These are phyloP conservation scores for Drosophila vallismaia DNA, from an alignment of 2,888 invertebrate genomes.

Conservation along the genomic window DNA sequence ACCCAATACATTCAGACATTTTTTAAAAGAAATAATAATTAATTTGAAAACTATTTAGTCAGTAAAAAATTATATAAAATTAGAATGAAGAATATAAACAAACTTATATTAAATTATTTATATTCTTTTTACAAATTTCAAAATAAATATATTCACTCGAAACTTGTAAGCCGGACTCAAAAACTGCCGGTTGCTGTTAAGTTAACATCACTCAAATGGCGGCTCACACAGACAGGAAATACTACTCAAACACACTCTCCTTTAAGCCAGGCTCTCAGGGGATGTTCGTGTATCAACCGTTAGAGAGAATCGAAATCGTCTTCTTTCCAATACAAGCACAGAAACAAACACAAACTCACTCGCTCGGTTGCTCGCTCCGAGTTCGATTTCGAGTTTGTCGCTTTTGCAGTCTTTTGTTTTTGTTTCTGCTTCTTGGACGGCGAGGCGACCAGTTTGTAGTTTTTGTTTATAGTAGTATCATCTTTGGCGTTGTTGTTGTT, in stretches of 20 bases:
- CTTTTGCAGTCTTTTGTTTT: conserved; percentile 57
- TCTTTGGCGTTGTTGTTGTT: conserved; percentile 49
- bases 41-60: too few species aligned
- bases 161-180: not conserved
- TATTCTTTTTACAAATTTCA: not conserved
- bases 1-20: too few species aligned
- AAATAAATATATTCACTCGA: not conserved
- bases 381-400: conserved; percentile 30
- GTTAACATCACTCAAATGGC: conserved; percentile 60
- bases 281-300: conserved; percentile 59
- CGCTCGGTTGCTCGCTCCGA: not conserved
- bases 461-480: conserved; percentile 69
- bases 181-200: conserved; percentile 24
- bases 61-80: too few species aligned
- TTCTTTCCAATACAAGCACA: conserved; percentile 30
- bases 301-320: conserved; percentile 59
- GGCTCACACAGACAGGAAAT: conserved; percentile 7
- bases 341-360: not conserved
- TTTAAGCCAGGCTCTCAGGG: conserved; percentile 3
- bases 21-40: not conserved
- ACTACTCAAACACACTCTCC: conserved; percentile 6
- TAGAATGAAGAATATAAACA: too few species aligned
- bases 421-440: conserved; percentile 56
- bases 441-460: conserved; percentile 71
- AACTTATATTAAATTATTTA: too few species aligned